Evolutionary conservation across 2,797 vertebrate species (phyloP), one percentile per base, ranked within the genome.

Genomic region (Chromis chromis): DNA sequence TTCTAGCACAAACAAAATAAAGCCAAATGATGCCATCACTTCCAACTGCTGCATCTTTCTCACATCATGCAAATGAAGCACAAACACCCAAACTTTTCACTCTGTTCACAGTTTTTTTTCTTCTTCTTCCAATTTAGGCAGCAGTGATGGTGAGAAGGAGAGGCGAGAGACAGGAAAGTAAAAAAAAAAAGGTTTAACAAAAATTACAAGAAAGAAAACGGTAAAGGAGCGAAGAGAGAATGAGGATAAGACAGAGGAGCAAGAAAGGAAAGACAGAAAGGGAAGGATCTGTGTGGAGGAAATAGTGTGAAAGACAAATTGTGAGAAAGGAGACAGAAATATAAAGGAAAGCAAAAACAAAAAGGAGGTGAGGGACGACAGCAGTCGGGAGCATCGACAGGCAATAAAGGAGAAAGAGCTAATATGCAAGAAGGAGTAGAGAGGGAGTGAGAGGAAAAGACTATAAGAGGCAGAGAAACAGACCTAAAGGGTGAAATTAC

Each of bases 401-500:
- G 52, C 69, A 14, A 70, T 6, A 36, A 19, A 44, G 44, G 6
- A 56, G 21, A 1, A 17, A 70, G 74, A 54, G 61, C 2, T 61
- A 80, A 79, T 63, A 69, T 64, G 46, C 73, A 68, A 70, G 54
- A 9, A 53, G 50, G 50, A 14, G 48, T 44, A 39, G 50, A 52
- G 55, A 39, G 42, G 9, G 44, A 46, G 62, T 19, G 72, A 65
- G 64, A 73, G 42, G 39, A 17, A 36, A 36, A 3, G 33, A 36
- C 33, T 69, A n/a, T 16, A 28, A 54, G 62, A 80, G 64, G 56
- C 63, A 25, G 27, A 65, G 52, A 76, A 33, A 70, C 1, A 11
- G 56, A 78, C 17, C 66, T 64, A 33, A 75, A 75, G 66, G 58
- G 57, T 61, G 76, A 83, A 78, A 79, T 33, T 46, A 62, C 63